phyloP scores from a whole-genome alignment of 1,140 invertebrate genomes.

The Bactericera cockerelli region DNA sequence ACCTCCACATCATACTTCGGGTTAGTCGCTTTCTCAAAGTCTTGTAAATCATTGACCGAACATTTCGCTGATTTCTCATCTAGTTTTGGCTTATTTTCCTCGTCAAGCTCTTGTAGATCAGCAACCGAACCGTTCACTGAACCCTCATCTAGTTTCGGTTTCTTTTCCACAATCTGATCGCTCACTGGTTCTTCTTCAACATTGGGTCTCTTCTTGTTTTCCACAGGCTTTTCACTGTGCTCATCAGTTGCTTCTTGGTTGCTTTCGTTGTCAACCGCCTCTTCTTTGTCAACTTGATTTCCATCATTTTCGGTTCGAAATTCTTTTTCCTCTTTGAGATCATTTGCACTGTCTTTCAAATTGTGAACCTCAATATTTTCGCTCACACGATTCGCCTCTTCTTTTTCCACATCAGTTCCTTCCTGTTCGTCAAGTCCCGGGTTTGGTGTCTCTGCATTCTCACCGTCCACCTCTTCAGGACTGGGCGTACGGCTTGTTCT shows the following conservation, averaged over 20 bases:
- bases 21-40: constrained; percentile 1
- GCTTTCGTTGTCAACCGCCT: neutral
- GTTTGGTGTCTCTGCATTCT: neutral
- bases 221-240: neutral
- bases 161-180: too few species aligned
- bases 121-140: too few species aligned
- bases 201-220: neutral
- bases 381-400: neutral
- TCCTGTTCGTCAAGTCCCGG: neutral
- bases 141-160: too few species aligned
- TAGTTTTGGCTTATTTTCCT: too few species aligned
- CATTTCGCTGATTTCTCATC: neutral
- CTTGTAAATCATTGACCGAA: neutral
- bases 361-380: neutral
- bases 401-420: neutral
- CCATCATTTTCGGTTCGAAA: neutral
- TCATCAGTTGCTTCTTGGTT: neutral
- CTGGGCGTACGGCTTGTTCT: neutral
- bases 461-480: neutral
- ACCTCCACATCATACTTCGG: neutral
- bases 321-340: too few species aligned
- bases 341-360: too few species aligned
- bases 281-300: neutral
- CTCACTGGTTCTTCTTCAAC: too few species aligned
- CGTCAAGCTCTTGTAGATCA: too few species aligned